A percentile compares a stretch with the other conserved stretches of the same genome.
Conservation (phyloP, 2,113 vertebrate genomes). For the Nettapus auritus region DNA sequence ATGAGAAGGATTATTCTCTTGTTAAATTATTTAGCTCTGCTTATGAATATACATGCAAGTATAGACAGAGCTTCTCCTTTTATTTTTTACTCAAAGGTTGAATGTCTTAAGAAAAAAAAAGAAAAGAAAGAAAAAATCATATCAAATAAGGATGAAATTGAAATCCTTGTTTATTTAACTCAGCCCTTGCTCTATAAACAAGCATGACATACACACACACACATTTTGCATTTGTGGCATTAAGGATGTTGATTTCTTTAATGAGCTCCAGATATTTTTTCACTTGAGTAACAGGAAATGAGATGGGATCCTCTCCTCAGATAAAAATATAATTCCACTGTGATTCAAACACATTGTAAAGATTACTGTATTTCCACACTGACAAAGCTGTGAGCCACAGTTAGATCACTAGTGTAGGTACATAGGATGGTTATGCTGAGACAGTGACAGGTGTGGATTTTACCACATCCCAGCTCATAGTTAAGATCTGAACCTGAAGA, state of each 20-base stretch:
- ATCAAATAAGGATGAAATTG: constrained; percentile 20
- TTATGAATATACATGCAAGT: background rate
- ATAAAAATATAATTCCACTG: background rate
- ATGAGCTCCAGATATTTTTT: background rate
- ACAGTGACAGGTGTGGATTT: constrained; percentile 31
- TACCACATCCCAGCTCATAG: constrained; percentile 25
- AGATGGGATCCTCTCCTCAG: background rate
- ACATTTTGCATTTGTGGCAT: background rate
- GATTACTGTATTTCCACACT: background rate
- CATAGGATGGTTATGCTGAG: background rate
- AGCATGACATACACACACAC: too few relatives aligned
- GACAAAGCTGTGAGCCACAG: background rate
- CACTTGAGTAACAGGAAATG: background rate
- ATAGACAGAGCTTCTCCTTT: background rate
- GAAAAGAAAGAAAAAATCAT: background rate
- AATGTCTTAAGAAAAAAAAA: background rate
- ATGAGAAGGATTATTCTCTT: constrained; percentile 19
- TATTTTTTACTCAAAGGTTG: background rate
- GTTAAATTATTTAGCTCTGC: constrained; percentile 34
- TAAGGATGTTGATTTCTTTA: background rate
- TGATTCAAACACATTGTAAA: constrained; percentile 26
- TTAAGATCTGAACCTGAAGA: constrained; percentile 31
- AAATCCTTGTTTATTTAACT: constrained; percentile 27
- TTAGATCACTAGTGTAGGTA: background rate
- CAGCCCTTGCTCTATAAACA: background rate